Conservation (phyloP, 92 coral and sea anemone genomes). For the Umimayanthus chanpuru region DNA sequence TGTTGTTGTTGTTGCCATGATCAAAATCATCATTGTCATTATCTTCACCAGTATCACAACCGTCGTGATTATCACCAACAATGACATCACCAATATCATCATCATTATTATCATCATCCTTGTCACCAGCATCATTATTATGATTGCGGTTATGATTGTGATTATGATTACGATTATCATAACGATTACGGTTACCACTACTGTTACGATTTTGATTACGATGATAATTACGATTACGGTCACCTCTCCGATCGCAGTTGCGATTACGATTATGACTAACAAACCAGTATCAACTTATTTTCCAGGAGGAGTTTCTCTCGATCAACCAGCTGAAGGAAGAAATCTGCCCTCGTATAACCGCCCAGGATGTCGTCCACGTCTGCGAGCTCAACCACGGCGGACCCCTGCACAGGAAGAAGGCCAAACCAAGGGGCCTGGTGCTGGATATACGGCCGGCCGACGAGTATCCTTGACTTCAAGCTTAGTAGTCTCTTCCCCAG, state of each 20-base stretch:
- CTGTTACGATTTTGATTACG: too few species aligned
- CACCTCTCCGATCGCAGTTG: too few species aligned
- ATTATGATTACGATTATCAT: neutral
- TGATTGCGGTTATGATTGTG: neutral
- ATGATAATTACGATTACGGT: neutral
- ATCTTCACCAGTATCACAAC: neutral
- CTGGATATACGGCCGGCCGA: conserved; percentile 90
- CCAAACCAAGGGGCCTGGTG: conserved; percentile 84
- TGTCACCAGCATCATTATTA: neutral
- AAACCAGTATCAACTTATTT: neutral
- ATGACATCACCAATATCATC: neutral
- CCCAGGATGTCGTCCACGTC: conserved; percentile 82
- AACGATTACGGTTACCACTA: too few species aligned
- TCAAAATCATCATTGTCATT: neutral
- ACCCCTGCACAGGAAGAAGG: conserved; percentile 63
- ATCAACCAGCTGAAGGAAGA: conserved; percentile 81
- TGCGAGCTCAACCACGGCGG: conserved; percentile 68
- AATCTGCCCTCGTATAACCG: conserved; percentile 85
- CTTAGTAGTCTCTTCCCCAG: neutral
- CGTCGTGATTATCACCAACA: neutral
- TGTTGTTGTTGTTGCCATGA: neutral
- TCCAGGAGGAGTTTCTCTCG: conserved; percentile 85
- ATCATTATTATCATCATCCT: neutral
- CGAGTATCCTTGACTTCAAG: conserved; percentile 85
- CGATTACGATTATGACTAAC: neutral